A percentile compares a stretch with the other conserved stretches of the same genome.
Evolutionary conservation across 2,888 invertebrate species (phyloP).

Genomic region (Acleris cristana): DNA sequence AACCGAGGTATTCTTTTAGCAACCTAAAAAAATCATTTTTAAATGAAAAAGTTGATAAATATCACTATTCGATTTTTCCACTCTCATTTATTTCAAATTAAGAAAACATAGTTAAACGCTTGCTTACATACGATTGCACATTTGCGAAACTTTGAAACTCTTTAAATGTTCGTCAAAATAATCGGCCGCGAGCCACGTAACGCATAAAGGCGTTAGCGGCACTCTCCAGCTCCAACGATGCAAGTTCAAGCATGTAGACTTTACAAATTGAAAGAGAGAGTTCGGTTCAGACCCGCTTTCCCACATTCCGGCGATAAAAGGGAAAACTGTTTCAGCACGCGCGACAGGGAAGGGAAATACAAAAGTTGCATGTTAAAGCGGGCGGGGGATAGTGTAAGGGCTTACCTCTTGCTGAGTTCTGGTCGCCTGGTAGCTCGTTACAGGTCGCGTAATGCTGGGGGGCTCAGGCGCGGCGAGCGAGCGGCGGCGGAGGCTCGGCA

Average conservation of each 20-base stretch:
- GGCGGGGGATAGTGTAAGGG: slow-evolving; percentile 67
- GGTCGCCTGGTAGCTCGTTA: slow-evolving; percentile 79
- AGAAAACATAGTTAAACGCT: too few species aligned
- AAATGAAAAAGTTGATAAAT: too few species aligned
- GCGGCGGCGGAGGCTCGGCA: slow-evolving; percentile 61
- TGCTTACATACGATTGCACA: too few species aligned
- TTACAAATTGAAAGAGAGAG: slow-evolving; percentile 82
- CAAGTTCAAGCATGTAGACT: slow-evolving; percentile 49
- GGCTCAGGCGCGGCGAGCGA: slow-evolving; percentile 64
- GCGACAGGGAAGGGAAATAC: slow-evolving; percentile 59
- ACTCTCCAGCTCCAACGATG: slow-evolving; percentile 11
- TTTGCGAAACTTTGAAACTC: too few species aligned
- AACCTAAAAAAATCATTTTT: too few species aligned
- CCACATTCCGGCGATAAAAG: slow-evolving; percentile 81
- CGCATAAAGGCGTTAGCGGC: neutral
- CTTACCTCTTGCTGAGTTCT: slow-evolving; percentile 72
- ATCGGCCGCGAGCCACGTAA: neutral
- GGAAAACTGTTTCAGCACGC: slow-evolving; percentile 71
- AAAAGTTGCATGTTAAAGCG: slow-evolving; percentile 56
- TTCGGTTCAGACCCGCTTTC: slow-evolving; percentile 78
- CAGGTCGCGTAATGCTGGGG: slow-evolving; percentile 75
- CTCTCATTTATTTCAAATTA: too few species aligned
- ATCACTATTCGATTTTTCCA: too few species aligned
- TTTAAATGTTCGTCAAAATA: too few species aligned
- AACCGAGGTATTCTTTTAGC: too few species aligned